These are phyloP conservation scores for Hesperia comma DNA, from an alignment of 2,888 invertebrate genomes.

Conservation along the genomic window DNA sequence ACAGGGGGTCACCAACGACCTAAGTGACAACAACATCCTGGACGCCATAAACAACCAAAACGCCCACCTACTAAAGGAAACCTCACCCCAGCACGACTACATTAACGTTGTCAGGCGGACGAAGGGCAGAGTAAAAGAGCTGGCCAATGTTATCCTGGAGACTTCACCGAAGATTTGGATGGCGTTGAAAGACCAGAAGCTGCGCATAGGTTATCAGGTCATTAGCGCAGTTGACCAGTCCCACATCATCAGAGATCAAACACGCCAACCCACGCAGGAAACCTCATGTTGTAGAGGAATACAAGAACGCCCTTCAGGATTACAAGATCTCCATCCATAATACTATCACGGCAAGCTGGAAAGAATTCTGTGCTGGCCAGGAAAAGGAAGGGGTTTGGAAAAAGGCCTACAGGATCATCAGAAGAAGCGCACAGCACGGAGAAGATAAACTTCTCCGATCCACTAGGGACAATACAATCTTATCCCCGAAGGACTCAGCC, in stretches of 20 bases:
- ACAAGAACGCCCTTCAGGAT: neutral
- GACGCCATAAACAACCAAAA: slow-evolving; percentile 14
- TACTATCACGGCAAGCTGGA: slow-evolving; percentile 33
- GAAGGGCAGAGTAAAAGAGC: slow-evolving; percentile 4
- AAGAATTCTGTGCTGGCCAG: slow-evolving; percentile 33
- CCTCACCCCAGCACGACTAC: too few relatives aligned
- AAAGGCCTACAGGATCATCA: slow-evolving; percentile 36
- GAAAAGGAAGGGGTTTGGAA: slow-evolving; percentile 38
- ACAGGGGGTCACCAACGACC: slow-evolving; percentile 6
- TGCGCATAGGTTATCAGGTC: slow-evolving; percentile 38
- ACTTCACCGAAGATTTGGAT: slow-evolving; percentile 22
- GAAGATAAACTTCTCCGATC: slow-evolving; percentile 18
- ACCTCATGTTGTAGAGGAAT: slow-evolving; percentile 2
- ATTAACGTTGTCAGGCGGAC: slow-evolving; percentile 14
- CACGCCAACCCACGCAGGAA: slow-evolving; percentile 12
- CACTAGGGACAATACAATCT: neutral
- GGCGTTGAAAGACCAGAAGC: neutral
- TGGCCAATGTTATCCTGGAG: slow-evolving; percentile 35
- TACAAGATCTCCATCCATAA: slow-evolving; percentile 21
- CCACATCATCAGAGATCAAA: slow-evolving; percentile 31
- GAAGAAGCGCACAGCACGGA: slow-evolving; percentile 3
- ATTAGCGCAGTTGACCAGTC: slow-evolving; percentile 33
- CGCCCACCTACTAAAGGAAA: neutral
- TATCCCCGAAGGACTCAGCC: slow-evolving; percentile 30
- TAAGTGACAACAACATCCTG: slow-evolving; percentile 2